A percentile compares a stretch with the other conserved stretches of the same genome.
phyloP scores from a whole-genome alignment of 2,797 vertebrate genomes.

The Oryzias sinensis region DNA sequence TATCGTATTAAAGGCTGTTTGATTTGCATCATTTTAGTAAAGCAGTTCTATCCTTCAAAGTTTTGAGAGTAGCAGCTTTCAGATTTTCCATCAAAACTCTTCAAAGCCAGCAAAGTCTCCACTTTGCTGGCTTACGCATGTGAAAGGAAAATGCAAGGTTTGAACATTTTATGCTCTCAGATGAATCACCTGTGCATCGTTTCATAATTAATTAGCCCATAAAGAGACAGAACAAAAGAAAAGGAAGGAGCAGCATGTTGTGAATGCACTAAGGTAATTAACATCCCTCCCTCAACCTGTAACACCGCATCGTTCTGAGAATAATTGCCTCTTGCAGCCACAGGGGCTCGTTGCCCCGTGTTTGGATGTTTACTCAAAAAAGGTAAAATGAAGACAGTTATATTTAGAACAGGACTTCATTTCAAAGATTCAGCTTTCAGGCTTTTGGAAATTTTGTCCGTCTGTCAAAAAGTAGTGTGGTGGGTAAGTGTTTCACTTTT shows the following conservation, averaged over 20 bases:
- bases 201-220: conserved; percentile 81
- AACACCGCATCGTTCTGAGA: conserved; percentile 69
- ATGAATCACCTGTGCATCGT: conserved; percentile 75
- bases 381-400: conserved; percentile 62
- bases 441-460: conserved; percentile 6
- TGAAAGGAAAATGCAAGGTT: conserved; percentile 57
- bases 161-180: conserved; percentile 60
- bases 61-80: conserved; percentile 23
- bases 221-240: conserved; percentile 69
- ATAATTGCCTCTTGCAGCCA: conserved; percentile 72
- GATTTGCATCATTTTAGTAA: too few species aligned
- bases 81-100: conserved; percentile 32
- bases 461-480: background rate
- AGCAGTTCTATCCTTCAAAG: background rate
- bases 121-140: conserved; percentile 30
- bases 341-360: conserved; percentile 51
- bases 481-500: background rate
- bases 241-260: conserved; percentile 61
- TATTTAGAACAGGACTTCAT: conserved; percentile 62
- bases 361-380: conserved; percentile 65
- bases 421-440: conserved; percentile 56
- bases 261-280: conserved; percentile 78
- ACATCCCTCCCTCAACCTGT: conserved; percentile 68
- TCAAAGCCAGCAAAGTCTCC: conserved; percentile 30
- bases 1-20: too few species aligned